phyloP scores from a whole-genome alignment of 2,113 vertebrate genomes.

The Hystrix cristata region DNA sequence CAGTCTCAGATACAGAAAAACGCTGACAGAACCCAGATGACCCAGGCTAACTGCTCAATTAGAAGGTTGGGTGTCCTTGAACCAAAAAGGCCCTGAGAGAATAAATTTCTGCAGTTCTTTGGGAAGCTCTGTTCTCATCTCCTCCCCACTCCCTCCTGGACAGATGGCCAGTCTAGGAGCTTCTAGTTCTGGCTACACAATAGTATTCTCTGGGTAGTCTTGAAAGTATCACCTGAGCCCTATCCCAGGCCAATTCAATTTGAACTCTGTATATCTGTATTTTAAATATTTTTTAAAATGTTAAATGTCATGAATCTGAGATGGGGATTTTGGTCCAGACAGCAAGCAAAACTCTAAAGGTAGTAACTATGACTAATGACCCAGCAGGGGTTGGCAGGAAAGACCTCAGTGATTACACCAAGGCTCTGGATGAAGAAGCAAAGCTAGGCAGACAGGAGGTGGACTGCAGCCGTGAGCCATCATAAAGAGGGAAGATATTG shows the following conservation, averaged over 20 bases:
- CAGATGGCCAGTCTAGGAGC: not conserved
- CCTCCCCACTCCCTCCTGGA: not conserved
- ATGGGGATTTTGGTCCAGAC: not conserved
- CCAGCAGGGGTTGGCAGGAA: not conserved
- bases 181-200: not conserved
- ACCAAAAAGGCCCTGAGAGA: not conserved
- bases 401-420: not conserved
- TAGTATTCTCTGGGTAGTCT: not conserved
- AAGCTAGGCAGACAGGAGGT: not conserved
- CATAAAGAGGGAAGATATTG: not conserved
- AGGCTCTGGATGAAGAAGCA: not conserved
- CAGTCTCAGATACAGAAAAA: not conserved
- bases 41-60: not conserved
- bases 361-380: accelerated
- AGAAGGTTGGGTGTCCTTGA: not conserved
- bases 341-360: not conserved
- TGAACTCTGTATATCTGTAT: conserved; percentile 20
- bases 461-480: not conserved
- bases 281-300: not conserved
- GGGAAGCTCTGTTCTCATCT: not conserved
- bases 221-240: not conserved
- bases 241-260: not conserved
- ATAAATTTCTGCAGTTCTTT: not conserved
- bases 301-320: not conserved
- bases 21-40: not conserved